Base-by-base conservation (phyloP, 2,888 invertebrate genomes). In the Melanostoma mellinum region DNA sequence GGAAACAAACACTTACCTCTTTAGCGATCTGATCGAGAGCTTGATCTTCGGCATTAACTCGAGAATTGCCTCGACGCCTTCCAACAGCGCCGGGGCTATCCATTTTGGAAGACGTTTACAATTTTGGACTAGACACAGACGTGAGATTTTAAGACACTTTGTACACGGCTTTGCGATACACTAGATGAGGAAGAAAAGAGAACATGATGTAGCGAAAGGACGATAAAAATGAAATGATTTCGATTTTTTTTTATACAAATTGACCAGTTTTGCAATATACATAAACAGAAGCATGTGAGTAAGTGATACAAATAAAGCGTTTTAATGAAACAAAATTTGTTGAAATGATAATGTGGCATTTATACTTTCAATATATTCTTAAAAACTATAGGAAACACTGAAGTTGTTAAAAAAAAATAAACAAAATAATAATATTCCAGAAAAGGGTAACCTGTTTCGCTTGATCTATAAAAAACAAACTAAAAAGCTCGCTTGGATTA, bases 1-100 rank as follows among this genome's bases (percentile, higher is more conserved):
- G 53, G 3, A 61, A 38, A 30, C 32, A 36, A 56, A 48, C 36
- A 87, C 93, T 92, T 93, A 98, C 99, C 96, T 99, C 98, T 93
- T 97, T 97, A 67, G 98, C 98, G 87, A 99, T 98, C 92, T 97
- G 97, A 92, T 98, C 98, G 76, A 99, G 94, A 61, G 98, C 98
- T 91, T 98, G 97, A 92, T 99, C 98, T 92, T 99, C 99, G n/a
- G 98, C 98, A 87, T 91, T 91, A 88, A 97, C 96, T 92, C 97
- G 96, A 86, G 95, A 92, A 92, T 96, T 94, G 92, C 95, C 93
- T 93, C 97, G 94, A 92, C 96, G 93, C 92, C 96, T 93, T 90
- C 94, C 94, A 85, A 90, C 90, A 85, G 89, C 89, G 86, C 89
- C 90, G 86, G 90, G 88, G 85, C 88, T 90, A 86, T 91, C 91